Base-by-base conservation (phyloP, 1,140 invertebrate genomes). In the Paramacrobiotus metropolitanus region DNA sequence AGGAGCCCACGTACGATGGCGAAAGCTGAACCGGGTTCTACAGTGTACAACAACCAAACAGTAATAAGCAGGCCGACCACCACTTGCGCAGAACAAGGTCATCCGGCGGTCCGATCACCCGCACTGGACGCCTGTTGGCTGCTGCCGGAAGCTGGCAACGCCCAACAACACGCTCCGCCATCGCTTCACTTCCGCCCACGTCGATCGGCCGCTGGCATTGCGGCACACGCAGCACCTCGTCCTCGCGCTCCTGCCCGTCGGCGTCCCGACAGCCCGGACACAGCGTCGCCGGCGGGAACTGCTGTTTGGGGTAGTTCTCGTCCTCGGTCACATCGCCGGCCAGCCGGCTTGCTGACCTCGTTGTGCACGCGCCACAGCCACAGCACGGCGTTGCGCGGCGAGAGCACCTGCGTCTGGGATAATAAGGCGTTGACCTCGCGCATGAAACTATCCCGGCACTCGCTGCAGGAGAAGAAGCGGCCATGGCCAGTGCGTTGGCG, bases 361-460 rank as follows among this genome's bases (percentile, higher is more conserved):
- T 63, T 63, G 45, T 63, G 62, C 2, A 29, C 62, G 28, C 30
- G 30, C 61, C 61, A 63, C 30, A 63, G 20, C 24, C 21, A 63
- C 15, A 63, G 29, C 34, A 63, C 61, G 15, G 48, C 48, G 15
- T 55, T 21, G 15, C 4, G 15, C 15, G 15, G 15, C 15, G 44
- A 30, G 18, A 31, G 20, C 21, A 4, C 24, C 9, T 30, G 9
- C 18, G 28, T 18, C 24, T 62, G 9, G 28, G 2, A 4, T 62
- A 28, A n/a, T 21, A 62, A 30, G 21, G 24, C 59, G 20, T 2
- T 24, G 2, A 34, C 60, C n/a, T 31, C 61, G 29, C 31, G 61
- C 18, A 61, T 29, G 44, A 62, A 62, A 31, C 61, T 62, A 21
- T 24, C 2, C 29, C 21, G 28, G 30, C 61, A 62, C n/a, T 62